A percentile compares a stretch with the other conserved stretches of the same genome.
Evolutionary conservation across 2,797 vertebrate genomes (phyloP).

Genomic region (Linurgus olivaceus): DNA sequence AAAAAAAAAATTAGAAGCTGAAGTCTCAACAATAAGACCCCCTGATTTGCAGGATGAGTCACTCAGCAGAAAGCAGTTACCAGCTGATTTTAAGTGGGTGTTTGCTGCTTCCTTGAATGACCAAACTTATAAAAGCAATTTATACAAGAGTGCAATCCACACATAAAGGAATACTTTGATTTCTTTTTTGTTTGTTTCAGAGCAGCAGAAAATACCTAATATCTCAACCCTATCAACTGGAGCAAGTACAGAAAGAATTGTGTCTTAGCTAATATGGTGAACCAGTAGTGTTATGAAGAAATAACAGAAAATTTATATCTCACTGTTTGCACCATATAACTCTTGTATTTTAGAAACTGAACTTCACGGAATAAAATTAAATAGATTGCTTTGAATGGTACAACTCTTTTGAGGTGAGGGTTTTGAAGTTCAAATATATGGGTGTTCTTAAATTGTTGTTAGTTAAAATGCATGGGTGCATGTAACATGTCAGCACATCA

Average conservation of each 20-base stretch:
- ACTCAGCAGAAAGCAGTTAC: constrained; percentile 54
- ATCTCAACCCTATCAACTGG: neutral
- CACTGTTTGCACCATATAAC: neutral
- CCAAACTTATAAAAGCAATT: neutral
- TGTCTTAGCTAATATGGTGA: neutral
- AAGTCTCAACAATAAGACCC: constrained; percentile 4
- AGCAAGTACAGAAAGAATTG: neutral
- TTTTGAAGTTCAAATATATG: neutral
- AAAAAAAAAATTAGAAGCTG: constrained; percentile 6
- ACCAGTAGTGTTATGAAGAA: neutral
- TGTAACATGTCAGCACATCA: neutral
- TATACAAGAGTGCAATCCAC: neutral
- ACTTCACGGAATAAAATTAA: neutral
- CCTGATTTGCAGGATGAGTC: neutral
- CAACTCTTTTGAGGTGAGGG: neutral
- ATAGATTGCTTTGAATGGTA: neutral
- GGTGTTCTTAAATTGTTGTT: neutral
- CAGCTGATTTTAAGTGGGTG: constrained; percentile 29
- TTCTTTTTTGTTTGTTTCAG: constrained; percentile 9
- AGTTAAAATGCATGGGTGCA: neutral
- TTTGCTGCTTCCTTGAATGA: constrained; percentile 49
- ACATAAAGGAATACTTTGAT: neutral
- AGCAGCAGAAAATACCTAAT: neutral
- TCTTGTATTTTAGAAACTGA: neutral
- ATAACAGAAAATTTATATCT: neutral